A percentile compares a stretch with the other conserved stretches of the same genome.
Conservation (phyloP, 2,113 vertebrate species). For the Odobenus rosmarus region DNA sequence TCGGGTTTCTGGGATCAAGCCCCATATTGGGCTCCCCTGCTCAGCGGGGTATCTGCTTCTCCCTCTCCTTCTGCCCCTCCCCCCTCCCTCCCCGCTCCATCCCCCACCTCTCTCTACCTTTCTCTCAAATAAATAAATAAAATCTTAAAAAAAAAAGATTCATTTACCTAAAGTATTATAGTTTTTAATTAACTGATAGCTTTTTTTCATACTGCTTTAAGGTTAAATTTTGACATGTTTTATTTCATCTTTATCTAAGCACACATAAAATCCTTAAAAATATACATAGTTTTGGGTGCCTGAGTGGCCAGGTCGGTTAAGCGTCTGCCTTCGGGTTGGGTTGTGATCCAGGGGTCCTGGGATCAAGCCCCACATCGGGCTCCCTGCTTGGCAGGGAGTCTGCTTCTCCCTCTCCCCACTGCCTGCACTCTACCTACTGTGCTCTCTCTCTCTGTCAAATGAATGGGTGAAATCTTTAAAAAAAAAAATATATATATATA, state of each 20-base stretch:
- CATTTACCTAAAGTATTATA: not conserved
- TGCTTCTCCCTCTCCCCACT: too few relatives aligned
- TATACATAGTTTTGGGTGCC: not conserved
- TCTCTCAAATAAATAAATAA: not conserved
- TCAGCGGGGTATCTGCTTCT: not conserved
- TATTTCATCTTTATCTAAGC: not conserved
- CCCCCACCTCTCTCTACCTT: not conserved
- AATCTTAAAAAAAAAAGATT: not conserved
- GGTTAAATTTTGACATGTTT: constrained; percentile 4
- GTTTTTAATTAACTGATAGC: not conserved
- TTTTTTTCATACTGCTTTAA: not conserved
- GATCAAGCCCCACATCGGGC: too few relatives aligned
- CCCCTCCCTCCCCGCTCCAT: not conserved
- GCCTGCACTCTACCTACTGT: too few relatives aligned
- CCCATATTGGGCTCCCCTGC: not conserved
- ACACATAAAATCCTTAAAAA: constrained; percentile 8
- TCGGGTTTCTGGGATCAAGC: not conserved
- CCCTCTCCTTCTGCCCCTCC: not conserved
- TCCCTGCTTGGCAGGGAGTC: too few relatives aligned
- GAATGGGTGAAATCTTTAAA: too few relatives aligned
- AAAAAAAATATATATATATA: too few relatives aligned
- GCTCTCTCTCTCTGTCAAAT: too few relatives aligned
- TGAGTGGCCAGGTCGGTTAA: too few relatives aligned
- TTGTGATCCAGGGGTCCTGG: too few relatives aligned
- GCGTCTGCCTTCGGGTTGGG: too few relatives aligned